Base-by-base conservation (phyloP, 2,797 vertebrate species). In the Sebastes taczanowskii region DNA sequence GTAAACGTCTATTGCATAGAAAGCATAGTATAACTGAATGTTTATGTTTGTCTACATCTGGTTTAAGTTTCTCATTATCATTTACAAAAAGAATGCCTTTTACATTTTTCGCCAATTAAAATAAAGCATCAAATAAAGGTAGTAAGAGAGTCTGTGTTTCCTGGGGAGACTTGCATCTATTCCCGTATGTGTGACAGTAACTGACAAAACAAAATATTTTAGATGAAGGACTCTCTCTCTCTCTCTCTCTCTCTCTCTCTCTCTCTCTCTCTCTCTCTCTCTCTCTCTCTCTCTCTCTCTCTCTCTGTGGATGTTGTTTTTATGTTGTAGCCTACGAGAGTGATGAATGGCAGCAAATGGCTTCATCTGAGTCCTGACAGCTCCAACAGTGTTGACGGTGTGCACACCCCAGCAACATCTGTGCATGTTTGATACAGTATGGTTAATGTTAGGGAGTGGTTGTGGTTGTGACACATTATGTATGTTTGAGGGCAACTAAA, bases 131-230 rank as follows among this genome's bases (percentile, higher is more conserved):
- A 59, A 35, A 11, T 35, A 29, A 20, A 7, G 18, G 27, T 14
- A 2, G 9, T 63, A 27, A 58, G 18, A n/a, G 11, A 73, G 9
- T 7, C 2, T 53, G 52, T 10, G 52, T 53, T 22, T 53, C 20
- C 35, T 25, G 4, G 0, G 6, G 6, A 61, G 29, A 13, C 16
- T n/a, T 46, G n/a, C 49, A 52, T 52, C 49, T 52, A n/a, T 52
- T 52, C 49, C 46, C 4, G 20, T n/a, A 18, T 52, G 38, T 55
- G 55, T 63, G 34, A n/a, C 25, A 63, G 23, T 3, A 62, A 11
- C 22, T 49, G 58, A 72, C 42, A 49, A 65, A 75, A 38, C 25
- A 60, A 76, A 67, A 71, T 66, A 46, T 66, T 64, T 23, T n/a
- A 30, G 35, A 13, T 60, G 59, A 69, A 53, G 64, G 49, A 32